Evolutionary conservation across 2,888 invertebrate species (phyloP).

Genomic region (Beris morrisii): DNA sequence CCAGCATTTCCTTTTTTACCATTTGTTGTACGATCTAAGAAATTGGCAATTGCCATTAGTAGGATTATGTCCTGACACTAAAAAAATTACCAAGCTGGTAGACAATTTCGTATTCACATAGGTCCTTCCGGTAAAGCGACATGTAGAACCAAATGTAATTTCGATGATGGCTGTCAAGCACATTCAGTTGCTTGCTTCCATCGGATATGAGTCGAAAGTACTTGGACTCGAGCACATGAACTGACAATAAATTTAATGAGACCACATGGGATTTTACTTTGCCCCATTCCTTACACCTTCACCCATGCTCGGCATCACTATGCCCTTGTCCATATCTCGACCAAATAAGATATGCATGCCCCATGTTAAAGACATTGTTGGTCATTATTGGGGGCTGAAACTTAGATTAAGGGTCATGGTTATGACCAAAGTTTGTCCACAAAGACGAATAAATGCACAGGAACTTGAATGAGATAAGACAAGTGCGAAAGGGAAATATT

Average conservation of each 20-base stretch:
- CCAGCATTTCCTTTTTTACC: no score
- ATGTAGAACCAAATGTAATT: slow-evolving; percentile 15
- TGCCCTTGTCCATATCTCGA: slow-evolving; percentile 4
- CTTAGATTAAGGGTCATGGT: slow-evolving; percentile 30
- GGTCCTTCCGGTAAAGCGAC: slow-evolving; percentile 19
- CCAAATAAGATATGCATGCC: slow-evolving; percentile 18
- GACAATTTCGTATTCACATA: slow-evolving; percentile 25
- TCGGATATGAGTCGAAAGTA: slow-evolving; percentile 11
- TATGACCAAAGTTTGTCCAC: slow-evolving; percentile 24
- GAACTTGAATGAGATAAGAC: not conserved
- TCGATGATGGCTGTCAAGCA: slow-evolving; percentile 26
- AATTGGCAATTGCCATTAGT: slow-evolving; percentile 3
- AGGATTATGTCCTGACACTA: not conserved
- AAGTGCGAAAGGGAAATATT: not conserved
- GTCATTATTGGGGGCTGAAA: slow-evolving; percentile 28
- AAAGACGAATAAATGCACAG: not conserved
- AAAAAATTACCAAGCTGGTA: not conserved
- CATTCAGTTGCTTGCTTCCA: slow-evolving; percentile 5
- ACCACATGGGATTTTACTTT: slow-evolving; percentile 39
- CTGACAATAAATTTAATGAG: slow-evolving; percentile 43
- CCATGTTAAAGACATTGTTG: slow-evolving; percentile 9
- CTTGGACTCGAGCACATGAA: slow-evolving; percentile 39
- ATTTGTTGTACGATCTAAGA: not conserved
- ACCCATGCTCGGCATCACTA: no score
- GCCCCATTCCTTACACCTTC: not conserved